Conservation (phyloP, 92 coral and sea anemone genomes). For the Paragorgia papillata region DNA sequence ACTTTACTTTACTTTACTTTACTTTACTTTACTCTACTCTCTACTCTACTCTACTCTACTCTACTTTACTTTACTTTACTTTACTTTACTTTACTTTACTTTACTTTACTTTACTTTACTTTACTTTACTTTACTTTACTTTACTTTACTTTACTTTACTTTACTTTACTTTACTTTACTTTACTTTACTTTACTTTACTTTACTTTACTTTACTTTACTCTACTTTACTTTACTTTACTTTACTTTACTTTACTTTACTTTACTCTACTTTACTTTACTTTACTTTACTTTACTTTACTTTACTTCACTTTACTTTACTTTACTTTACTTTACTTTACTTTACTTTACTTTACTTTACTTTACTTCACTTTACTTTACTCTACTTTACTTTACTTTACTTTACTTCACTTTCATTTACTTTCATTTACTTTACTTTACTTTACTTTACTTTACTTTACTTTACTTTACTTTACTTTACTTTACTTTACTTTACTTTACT, state of each 20-base stretch:
- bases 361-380: background rate
- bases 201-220: background rate
- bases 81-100: too few species aligned
- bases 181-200: background rate
- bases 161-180: background rate
- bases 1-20: too few species aligned
- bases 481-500: too few species aligned
- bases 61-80: too few species aligned
- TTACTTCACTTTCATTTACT: background rate
- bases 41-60: too few species aligned
- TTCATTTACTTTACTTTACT: background rate
- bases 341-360: too few species aligned
- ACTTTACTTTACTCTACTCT: too few species aligned
- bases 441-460: background rate
- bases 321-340: background rate
- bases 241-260: background rate
- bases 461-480: too few species aligned
- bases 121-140: too few species aligned
- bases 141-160: too few species aligned
- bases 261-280: slow-evolving; percentile 14
- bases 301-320: background rate
- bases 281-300: background rate
- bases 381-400: background rate
- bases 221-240: background rate
- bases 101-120: too few species aligned